Evolutionary conservation across 2,113 vertebrate genomes (phyloP), one percentile per base, ranked within the genome.

Genomic region (Tychaedon coryphoeus): DNA sequence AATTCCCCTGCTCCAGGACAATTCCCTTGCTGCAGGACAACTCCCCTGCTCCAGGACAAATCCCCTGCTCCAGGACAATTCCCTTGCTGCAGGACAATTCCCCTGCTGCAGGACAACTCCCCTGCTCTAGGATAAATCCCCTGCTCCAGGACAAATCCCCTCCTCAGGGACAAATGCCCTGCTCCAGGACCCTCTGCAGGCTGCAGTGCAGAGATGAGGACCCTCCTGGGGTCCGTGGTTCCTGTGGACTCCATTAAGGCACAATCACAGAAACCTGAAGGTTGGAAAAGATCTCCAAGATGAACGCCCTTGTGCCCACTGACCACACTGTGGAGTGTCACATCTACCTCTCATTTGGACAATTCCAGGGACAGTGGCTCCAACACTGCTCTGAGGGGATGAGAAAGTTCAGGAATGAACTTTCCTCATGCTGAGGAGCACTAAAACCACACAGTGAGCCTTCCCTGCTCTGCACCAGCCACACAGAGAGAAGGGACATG

Each of bases 271-370:
- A n/a, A 47, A 47, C 34, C 38, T 8, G 20, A 48, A 40, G 24
- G 29, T 19, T 74, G 60, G 70, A 19, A 48, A 74, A 40, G 23
- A n/a, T 15, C 24, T 56, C 42, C 34, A 48, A 12, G 50, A 15
- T 48, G 24, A 73, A 65, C 1, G 2, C 3, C 5, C 10, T 38
- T 0, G 0, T 40, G 16, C 16, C 51, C 51, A 3, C 23, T 28
- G 29, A 40, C 29, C 50, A 48, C 7, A 2, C 13, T 19, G 31
- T 20, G 70, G 15, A 42, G 24, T 42, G 51, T 33, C 50, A n/a
- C 60, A 56, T 19, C 12, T n/a, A 5, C 19, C 12, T 34, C 28
- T 56, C 14, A 23, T 15, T 5, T 12, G n/a, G 34, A 8, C 23
- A 47, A 3, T 23, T 40, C 9, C 19, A 40, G 42, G 28, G n/a